Conservation (phyloP, 2,888 invertebrate species). For the Sarcophaga carnaria region DNA sequence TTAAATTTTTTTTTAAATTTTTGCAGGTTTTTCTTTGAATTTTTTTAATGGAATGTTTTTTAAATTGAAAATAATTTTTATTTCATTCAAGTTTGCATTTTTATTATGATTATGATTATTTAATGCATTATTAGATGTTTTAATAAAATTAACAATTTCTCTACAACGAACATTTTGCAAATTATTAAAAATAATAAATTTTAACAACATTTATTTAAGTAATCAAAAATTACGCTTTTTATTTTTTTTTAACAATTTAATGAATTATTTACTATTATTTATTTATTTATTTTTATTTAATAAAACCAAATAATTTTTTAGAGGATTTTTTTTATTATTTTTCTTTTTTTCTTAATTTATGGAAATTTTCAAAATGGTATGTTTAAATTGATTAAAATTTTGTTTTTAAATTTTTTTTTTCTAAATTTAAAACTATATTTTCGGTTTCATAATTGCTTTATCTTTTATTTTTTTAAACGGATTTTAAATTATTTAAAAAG, state of each 20-base stretch:
- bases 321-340: conserved; percentile 38
- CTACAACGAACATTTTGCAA: conserved; percentile 3
- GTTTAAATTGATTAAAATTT: conserved; percentile 59
- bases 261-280: background rate
- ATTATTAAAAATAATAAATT: conserved; percentile 14
- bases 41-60: conserved; percentile 56
- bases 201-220: conserved; percentile 46
- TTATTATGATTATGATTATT: conserved; percentile 16
- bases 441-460: background rate
- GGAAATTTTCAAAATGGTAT: conserved; percentile 66
- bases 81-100: conserved; percentile 2
- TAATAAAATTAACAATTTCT: conserved; percentile 31
- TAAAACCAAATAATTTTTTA: background rate
- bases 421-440: conserved; percentile 40
- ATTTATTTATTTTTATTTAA: conserved; percentile 8
- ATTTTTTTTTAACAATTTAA: conserved; percentile 14
- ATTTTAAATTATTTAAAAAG: conserved; percentile 15
- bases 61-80: conserved; percentile 21
- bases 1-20: conserved; percentile 24
- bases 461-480: conserved; percentile 23
- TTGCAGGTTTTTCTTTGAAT: conserved; percentile 19
- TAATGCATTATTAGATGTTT: conserved; percentile 27
- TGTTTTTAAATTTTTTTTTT: conserved; percentile 37
- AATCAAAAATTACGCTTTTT: conserved; percentile 12
- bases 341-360: conserved; percentile 64